Evolutionary conservation across 2,113 vertebrate genomes (phyloP), one percentile per base, ranked within the genome.

Genomic region (Brachyhypopomus occidentalis): DNA sequence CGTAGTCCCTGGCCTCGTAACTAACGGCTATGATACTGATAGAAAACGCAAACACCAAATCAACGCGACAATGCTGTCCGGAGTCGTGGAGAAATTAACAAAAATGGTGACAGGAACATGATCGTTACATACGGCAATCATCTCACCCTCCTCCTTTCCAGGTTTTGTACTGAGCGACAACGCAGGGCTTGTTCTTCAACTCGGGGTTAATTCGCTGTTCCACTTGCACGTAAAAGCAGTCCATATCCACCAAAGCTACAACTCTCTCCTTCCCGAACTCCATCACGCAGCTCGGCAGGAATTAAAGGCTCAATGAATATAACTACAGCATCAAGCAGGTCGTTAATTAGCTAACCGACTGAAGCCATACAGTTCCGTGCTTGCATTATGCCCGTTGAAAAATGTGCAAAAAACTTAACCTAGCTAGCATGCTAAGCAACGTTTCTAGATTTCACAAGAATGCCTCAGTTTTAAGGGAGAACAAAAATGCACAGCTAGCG

Each of bases 151-250:
- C 97, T 87, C 97, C 96, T 83, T 95, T 96, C 96, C 96, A 98
- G n/a, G 95, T 90, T 86, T 95, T 97, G 91, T 99, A 98, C 88
- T 99, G 97, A 20, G 95, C 95, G 30, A 99, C 97, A 36, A 95
- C 97, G 87, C 97, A 98, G 12, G 96, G 93, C 2, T 94, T 96
- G 84, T 94, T 94, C 66, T 79, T 93, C 84, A 98, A 93, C 64
- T 93, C 83, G 9, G 97, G 95, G 30, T 96, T 93, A 30, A 96
- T 86, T 34, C 94, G 91, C 89, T 98, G 97, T 36, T 99, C 97
- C 89, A 98, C 97, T 87, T 98, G 97, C n/a, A 98, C 96, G 83
- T 97, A 99, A 87, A 98, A 98, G 55, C 97, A 99, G 84, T 99
- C 97, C 97, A 99, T 98, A 83, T 99, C 97, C 64, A 97, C 93